Conservation (phyloP, 2,797 vertebrate genomes). For the Falco concolor region DNA sequence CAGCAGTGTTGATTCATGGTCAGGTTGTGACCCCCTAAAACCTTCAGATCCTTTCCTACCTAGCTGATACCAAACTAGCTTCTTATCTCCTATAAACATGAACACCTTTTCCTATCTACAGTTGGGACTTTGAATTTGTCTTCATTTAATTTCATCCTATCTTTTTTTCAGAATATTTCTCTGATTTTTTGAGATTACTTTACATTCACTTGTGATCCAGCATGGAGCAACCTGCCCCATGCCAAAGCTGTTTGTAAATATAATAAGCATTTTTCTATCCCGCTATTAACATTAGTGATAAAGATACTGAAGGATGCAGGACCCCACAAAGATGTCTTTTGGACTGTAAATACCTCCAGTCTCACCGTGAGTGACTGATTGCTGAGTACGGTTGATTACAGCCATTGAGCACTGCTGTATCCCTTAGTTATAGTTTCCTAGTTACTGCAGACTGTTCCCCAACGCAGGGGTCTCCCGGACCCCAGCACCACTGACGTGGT, state of each 20-base stretch:
- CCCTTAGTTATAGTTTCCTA: neutral
- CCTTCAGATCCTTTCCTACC: neutral
- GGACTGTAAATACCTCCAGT: neutral
- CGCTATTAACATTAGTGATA: neutral
- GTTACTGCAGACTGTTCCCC: neutral
- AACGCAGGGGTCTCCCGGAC: neutral
- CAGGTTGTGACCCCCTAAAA: neutral
- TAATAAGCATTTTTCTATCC: neutral
- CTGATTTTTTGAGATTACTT: neutral
- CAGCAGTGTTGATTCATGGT: neutral
- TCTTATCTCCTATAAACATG: neutral
- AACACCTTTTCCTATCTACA: neutral
- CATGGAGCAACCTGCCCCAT: neutral
- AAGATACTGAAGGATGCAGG: neutral
- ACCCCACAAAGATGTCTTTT: neutral
- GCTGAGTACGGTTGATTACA: neutral
- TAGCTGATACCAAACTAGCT: neutral
- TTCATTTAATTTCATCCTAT: neutral
- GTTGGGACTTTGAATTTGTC: neutral
- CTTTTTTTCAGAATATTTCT: neutral
- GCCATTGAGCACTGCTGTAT: neutral
- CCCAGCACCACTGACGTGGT: accelerated
- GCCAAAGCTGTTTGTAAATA: neutral
- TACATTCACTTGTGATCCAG: neutral
- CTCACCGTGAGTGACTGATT: accelerated